A percentile compares a stretch with the other conserved stretches of the same genome.
These are phyloP conservation scores for Leptopilina drosophilae DNA, from an alignment of 2,888 invertebrate species.

Conservation along the genomic window DNA sequence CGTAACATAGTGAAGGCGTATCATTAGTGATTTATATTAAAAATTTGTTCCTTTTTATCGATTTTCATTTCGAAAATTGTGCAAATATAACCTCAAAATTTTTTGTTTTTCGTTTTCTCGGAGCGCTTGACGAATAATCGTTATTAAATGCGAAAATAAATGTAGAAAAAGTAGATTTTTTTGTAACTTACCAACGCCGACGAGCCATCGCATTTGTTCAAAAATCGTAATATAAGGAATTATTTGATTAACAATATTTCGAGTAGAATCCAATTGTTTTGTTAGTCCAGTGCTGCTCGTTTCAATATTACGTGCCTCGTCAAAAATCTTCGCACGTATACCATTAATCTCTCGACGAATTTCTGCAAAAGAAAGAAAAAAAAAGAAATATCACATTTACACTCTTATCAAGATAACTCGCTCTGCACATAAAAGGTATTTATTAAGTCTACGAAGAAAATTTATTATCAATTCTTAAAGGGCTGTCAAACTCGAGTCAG, in stretches of 20 bases:
- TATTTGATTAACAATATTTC: conserved; percentile 61
- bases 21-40: no score
- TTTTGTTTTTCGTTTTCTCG: no score
- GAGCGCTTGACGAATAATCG: no score
- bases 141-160: no score
- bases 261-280: conserved; percentile 76
- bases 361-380: conserved; percentile 75
- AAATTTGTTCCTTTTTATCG: no score
- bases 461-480: no score
- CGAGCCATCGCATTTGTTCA: conserved; percentile 83
- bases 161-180: neutral
- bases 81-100: no score
- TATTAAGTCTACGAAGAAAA: no score
- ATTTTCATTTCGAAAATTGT: no score
- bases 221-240: conserved; percentile 77
- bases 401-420: neutral
- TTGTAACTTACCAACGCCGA: conserved; percentile 80
- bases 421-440: no score
- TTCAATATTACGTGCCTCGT: conserved; percentile 80
- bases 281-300: conserved; percentile 80
- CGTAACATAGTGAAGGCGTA: no score
- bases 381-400: neutral
- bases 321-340: conserved; percentile 80
- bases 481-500: no score
- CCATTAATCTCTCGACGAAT: conserved; percentile 80